Evolutionary conservation across 2,797 vertebrate genomes (phyloP).

Genomic region (Poecilia wingei): DNA sequence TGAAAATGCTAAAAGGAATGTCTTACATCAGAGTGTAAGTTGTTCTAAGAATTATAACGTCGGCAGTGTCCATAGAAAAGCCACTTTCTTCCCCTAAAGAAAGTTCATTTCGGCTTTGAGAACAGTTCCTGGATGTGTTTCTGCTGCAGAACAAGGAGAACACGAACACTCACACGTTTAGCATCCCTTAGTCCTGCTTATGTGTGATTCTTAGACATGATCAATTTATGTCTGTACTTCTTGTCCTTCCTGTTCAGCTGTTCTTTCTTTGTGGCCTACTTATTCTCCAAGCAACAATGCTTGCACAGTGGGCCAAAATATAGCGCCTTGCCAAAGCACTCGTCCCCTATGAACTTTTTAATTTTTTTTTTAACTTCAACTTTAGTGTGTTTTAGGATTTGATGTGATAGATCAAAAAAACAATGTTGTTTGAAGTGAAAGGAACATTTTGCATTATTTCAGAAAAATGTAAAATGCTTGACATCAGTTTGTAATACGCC

Average conservation of each 20-base stretch:
- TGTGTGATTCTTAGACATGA: slow-evolving; percentile 59
- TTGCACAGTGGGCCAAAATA: slow-evolving; percentile 21
- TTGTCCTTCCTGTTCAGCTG: slow-evolving; percentile 54
- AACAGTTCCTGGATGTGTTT: slow-evolving; percentile 60
- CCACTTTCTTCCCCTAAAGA: slow-evolving; percentile 37
- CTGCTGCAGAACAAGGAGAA: slow-evolving; percentile 63
- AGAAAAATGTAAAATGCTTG: background rate
- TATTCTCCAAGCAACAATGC: slow-evolving; percentile 49
- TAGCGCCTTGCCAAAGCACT: background rate
- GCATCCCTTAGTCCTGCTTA: slow-evolving; percentile 49
- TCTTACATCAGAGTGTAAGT: background rate
- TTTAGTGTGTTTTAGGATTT: background rate
- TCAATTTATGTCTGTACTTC: slow-evolving; percentile 45
- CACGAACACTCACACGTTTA: slow-evolving; percentile 7
- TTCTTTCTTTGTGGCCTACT: slow-evolving; percentile 43
- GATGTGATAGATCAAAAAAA: background rate
- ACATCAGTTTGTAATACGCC: background rate
- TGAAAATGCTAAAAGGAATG: background rate
- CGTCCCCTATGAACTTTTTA: background rate
- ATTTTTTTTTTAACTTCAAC: background rate
- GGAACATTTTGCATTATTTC: background rate
- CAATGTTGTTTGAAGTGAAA: background rate
- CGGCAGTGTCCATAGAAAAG: slow-evolving; percentile 16
- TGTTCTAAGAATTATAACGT: slow-evolving; percentile 10
- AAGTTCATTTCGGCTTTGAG: slow-evolving; percentile 52